phyloP scores from a whole-genome alignment of 2,888 invertebrate species.

The Ariolimax columbianus region DNA sequence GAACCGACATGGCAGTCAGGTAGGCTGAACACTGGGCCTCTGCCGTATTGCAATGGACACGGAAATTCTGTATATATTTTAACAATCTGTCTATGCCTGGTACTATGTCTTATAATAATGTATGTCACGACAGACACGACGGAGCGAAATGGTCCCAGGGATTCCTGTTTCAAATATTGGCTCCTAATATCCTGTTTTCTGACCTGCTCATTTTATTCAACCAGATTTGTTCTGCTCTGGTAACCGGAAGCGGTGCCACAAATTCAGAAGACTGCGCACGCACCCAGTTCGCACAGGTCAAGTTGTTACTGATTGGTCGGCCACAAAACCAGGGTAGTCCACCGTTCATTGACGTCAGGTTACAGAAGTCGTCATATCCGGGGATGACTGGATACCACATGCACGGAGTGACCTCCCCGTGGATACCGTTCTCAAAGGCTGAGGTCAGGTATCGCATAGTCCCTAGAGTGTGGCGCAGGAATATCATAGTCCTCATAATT shows the following conservation, averaged over 20 bases:
- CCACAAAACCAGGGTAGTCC: slow-evolving; percentile 42
- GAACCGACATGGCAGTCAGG: no score
- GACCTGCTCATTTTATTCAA: slow-evolving; percentile 22
- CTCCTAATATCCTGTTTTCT: neutral
- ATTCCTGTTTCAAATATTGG: no score
- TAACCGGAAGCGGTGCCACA: slow-evolving; percentile 20
- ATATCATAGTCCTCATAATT: neutral
- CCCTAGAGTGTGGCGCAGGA: neutral
- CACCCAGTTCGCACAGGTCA: slow-evolving; percentile 7
- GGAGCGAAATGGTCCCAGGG: no score
- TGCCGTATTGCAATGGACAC: no score
- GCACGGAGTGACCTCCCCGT: slow-evolving; percentile 22
- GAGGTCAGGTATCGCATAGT: slow-evolving; percentile 18
- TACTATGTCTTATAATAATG: no score
- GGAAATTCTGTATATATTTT: no score
- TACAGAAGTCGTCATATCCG: slow-evolving; percentile 26
- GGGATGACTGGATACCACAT: slow-evolving; percentile 21
- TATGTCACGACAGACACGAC: no score
- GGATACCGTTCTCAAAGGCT: neutral
- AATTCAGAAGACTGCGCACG: slow-evolving; percentile 1
- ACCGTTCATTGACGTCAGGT: slow-evolving; percentile 30
- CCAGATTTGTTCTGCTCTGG: slow-evolving; percentile 17
- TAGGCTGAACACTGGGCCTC: no score
- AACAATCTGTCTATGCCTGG: no score
- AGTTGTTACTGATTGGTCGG: neutral